Conservation (phyloP, 23 tunicate species). For the Trididemnum nubilum region DNA sequence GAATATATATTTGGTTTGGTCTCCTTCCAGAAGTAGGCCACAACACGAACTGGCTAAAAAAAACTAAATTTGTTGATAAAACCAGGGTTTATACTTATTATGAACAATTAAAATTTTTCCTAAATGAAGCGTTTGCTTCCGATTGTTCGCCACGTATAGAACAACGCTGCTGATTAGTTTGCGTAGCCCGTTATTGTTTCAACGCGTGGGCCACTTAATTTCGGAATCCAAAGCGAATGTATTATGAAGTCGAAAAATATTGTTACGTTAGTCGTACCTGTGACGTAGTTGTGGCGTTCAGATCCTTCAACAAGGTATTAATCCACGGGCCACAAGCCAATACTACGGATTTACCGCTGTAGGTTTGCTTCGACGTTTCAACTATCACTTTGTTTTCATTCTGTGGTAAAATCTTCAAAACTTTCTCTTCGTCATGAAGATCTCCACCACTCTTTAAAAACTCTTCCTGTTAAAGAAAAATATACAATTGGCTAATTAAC, state of each 20-base stretch:
- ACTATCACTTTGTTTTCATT: slow-evolving; percentile 27
- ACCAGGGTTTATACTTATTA: background rate
- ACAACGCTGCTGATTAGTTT: too few species aligned
- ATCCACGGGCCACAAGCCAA: slow-evolving; percentile 86
- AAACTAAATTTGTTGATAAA: background rate
- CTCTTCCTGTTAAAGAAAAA: slow-evolving; percentile 31
- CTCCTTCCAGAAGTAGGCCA: slow-evolving; percentile 73
- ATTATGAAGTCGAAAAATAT: too few species aligned
- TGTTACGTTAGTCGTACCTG: too few species aligned
- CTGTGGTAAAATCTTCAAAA: slow-evolving; percentile 8
- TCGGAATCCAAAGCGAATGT: too few species aligned
- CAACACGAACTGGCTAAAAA: slow-evolving; percentile 54
- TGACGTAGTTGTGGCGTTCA: background rate
- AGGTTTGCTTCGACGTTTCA: slow-evolving; percentile 30
- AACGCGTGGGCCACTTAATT: too few species aligned
- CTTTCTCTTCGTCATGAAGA: slow-evolving; percentile 60
- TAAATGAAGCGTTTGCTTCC: too few species aligned
- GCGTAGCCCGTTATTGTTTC: too few species aligned
- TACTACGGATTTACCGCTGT: slow-evolving; percentile 49
- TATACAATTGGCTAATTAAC: too few species aligned
- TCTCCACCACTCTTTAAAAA: slow-evolving; percentile 40
- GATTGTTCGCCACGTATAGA: too few species aligned
- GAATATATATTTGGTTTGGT: slow-evolving; percentile 31
- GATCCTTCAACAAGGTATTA: slow-evolving; percentile 8
- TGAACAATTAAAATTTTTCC: too few species aligned